Base-by-base conservation (phyloP, 2,113 vertebrate genomes). In the Cynocephalus volans region DNA sequence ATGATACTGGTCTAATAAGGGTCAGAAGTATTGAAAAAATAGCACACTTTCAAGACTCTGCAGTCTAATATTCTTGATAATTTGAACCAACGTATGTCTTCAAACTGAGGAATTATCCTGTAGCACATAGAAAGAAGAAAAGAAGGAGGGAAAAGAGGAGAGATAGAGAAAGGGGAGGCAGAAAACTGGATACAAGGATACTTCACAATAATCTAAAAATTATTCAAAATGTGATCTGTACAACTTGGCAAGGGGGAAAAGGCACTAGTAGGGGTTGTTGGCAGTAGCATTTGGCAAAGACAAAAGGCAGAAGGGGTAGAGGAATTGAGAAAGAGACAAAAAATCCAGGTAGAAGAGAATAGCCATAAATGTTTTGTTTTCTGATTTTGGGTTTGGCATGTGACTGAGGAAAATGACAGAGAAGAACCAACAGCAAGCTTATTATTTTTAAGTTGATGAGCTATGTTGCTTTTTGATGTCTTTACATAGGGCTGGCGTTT, bases 261-360 rank as follows among this genome's bases (percentile, higher is more conserved):
- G 31, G 0, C 13, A 89, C 2, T 28, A 58, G 12, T 3, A 91
- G 18, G 12, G 18, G 4, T 18, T 13, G 14, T 58, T 72, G 21
- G 3, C 13, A 33, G 8, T 24, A 52, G 4, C 50, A 86, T 64
- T 9, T 48, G 10, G 23, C 15, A 80, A 93, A 0, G 6, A 45
- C 33, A 13, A 21, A 8, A 19, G 72, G 0, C 15, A n/a, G 13
- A 6, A 52, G 5, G 17, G 8, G 6, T 12, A 12, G 10, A 36
- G 28, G 54, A 79, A 17, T 6, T 73, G 2, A 50, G 52, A 19
- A 64, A 17, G n/a, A 86, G 45, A 23, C 7, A 18, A 77, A 70
- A 75, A 90, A 69, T 69, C 65, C 4, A 56, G n/a, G 23, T 33
- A 19, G 52, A 19, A 69, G 9, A 48, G 18, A 65, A 5, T 18